Evolutionary conservation across 23 tunicate species (phyloP), one percentile per base, ranked within the genome.

Genomic region (Pegea sp.): DNA sequence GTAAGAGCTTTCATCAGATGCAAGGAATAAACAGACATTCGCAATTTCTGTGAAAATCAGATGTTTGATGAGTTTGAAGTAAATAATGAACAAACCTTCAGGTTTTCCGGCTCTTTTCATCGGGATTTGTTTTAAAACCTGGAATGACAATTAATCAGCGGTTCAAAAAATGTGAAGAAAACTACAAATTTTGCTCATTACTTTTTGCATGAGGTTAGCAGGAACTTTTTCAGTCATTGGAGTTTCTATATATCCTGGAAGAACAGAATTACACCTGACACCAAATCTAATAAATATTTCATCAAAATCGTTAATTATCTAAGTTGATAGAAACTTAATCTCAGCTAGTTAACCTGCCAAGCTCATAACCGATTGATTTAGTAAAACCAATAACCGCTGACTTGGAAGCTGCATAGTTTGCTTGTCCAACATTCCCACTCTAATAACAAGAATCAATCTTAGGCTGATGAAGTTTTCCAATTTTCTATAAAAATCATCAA

Each of bases 341-440:
- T n/a, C n/a, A n/a, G n/a, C n/a, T n/a, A n/a, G n/a, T n/a, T n/a
- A n/a, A 72, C 79, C 65, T 72, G 33, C 72, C 78, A 53, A 56
- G 32, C 60, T 84, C 95, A 4, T 46, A 27, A 44, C 87, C 95
- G 42, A 68, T 53, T 2, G 86, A 29, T 57, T 84, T 84, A 22
- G 95, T 84, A 70, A 84, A 68, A 6, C 76, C 84, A 3, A 84
- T 68, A 24, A 84, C 76, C 20, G 84, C 86, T 0, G 81, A 75
- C 58, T 84, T 84, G 5, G 95, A 68, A 19, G 95, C 95, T n/a
- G 76, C 75, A 57, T 84, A 84, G 34, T 68, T 70, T 6, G 72
- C 67, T 52, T 73, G 81, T 0, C 84, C 84, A 0, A 61, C 56
- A 27, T 65, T 74, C 43, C 84, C 84, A 22, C 20, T 27, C 65